Conservation (phyloP, 2,113 vertebrate genomes). For the Tachycineta bicolor region DNA sequence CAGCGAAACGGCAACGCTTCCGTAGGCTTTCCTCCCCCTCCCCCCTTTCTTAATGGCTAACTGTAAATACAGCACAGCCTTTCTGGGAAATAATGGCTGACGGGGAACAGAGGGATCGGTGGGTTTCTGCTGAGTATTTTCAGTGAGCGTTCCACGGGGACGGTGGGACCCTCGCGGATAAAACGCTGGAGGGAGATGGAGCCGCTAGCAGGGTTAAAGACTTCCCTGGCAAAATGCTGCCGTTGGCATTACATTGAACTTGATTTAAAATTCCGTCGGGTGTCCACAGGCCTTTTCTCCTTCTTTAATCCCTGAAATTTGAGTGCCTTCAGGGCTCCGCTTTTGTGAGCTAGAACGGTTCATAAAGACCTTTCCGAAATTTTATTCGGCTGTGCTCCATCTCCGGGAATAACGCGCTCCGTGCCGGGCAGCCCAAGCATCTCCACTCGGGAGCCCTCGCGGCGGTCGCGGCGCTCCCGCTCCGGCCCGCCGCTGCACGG, state of each 20-base stretch:
- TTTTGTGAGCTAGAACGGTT: neutral
- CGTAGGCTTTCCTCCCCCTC: neutral
- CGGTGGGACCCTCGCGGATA: neutral
- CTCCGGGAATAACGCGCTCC: neutral
- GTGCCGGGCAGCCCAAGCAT: neutral
- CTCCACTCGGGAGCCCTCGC: neutral
- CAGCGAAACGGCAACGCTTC: neutral
- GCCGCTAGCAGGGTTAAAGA: neutral
- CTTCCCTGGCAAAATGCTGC: neutral
- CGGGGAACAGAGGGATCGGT: neutral
- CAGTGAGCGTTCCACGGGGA: fast-evolving
- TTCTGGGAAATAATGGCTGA: neutral
- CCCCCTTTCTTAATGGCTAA: neutral
- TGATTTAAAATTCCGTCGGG: neutral
- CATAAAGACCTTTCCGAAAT: neutral
- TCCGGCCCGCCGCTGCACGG: neutral
- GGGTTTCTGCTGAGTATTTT: neutral
- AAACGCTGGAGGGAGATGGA: neutral
- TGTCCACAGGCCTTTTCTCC: neutral
- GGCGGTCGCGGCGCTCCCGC: fast-evolving
- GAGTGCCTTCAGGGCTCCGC: neutral
- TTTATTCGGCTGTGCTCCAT: neutral
- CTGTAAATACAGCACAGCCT: neutral
- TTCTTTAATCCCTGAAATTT: neutral
- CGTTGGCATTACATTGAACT: neutral